Evolutionary conservation across 2,797 vertebrate species (phyloP), one percentile per base, ranked within the genome.

Genomic region (Oreonectes daqikongensis): DNA sequence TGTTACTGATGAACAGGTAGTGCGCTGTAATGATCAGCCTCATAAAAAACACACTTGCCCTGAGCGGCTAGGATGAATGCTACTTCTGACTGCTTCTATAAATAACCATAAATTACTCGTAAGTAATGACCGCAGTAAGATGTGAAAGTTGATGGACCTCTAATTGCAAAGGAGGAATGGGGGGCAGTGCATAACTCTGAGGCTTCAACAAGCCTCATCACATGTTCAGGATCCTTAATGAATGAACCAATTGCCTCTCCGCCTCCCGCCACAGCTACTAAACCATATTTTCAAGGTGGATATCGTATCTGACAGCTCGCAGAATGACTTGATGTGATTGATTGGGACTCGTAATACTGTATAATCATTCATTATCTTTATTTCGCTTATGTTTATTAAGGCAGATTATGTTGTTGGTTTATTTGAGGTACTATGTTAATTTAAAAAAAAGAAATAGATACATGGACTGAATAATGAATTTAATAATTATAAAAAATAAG

Each of bases 121-220:
- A 53, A 66, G 64, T 81, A 82, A 81, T 80, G 75, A 82, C 79
- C 69, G 46, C 44, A 63, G 57, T 57, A 72, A 74, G 32, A 57
- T 52, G 42, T 24, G 64, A 55, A 42, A 57, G 70, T 24, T 74
- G 76, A 69, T 77, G 70, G 76, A 60, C 42, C 50, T 61, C 72
- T 81, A 75, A 82, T 84, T 82, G 74, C 73, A 76, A 72, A 26
- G 65, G 68, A 81, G 79, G 74, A 76, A 50, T 50, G 28, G 52
- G 46, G 52, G 69, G 46, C 71, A 77, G 57, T 32, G 50, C 77
- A 71, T 69, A 79, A 52, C 67, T 83, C 60, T 53, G 52, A 40
- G 69, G 53, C 35, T 30, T 61, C 71, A 64, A 68, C 26, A 8
- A 0, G 28, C 11, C 17, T 26, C 7, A 11, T 52, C 55, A 59